A percentile compares a stretch with the other conserved stretches of the same genome.
Conservation (phyloP, 2,888 invertebrate genomes). For the Apamea monoglypha region DNA sequence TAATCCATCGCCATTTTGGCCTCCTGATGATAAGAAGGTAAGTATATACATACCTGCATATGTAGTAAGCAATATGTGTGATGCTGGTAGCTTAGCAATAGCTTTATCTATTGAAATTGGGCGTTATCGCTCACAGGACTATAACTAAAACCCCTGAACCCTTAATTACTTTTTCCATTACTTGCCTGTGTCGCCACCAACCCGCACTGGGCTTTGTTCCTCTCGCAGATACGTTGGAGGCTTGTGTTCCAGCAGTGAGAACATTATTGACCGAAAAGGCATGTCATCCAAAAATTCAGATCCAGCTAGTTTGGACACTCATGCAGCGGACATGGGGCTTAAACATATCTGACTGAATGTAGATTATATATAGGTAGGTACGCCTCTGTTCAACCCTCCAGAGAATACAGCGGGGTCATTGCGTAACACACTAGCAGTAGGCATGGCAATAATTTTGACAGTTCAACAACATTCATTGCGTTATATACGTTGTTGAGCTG, state of each 20-base stretch:
- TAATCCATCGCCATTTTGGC: conserved; percentile 9
- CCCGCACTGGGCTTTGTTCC: background rate
- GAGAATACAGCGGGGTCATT: background rate
- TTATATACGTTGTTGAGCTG: too few relatives aligned
- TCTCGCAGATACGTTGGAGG: background rate
- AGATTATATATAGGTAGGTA: too few relatives aligned
- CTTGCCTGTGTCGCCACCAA: background rate
- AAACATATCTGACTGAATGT: background rate
- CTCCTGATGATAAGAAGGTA: conserved; percentile 19
- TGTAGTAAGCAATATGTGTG: background rate
- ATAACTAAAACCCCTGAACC: background rate
- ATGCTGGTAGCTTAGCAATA: too few relatives aligned
- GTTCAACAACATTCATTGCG: too few relatives aligned
- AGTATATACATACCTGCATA: background rate
- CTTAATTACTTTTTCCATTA: background rate
- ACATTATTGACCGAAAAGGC: background rate
- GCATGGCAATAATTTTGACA: too few relatives aligned
- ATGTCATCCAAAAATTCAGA: background rate
- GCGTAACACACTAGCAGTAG: too few relatives aligned
- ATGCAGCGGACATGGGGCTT: background rate
- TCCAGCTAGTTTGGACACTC: background rate
- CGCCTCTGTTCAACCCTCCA: too few relatives aligned
- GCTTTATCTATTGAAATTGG: conserved; percentile 3
- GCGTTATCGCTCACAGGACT: background rate
- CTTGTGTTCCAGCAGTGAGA: too few relatives aligned